phyloP scores from a whole-genome alignment of 2,797 vertebrate species.

The Onychomys leucogaster region DNA sequence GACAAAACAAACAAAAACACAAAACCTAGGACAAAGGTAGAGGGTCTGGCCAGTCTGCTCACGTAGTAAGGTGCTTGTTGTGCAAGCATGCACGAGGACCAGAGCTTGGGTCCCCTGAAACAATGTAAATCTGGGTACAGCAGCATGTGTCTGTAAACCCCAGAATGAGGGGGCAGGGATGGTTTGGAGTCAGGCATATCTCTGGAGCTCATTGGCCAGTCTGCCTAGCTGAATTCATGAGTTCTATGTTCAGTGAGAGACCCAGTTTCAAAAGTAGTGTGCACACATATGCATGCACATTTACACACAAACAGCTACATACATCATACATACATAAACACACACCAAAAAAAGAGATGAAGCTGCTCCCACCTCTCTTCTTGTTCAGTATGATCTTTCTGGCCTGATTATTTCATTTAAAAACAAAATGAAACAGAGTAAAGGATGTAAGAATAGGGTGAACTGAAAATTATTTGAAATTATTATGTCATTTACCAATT shows the following conservation, averaged over 20 bases:
- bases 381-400: background rate
- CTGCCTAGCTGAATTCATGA: background rate
- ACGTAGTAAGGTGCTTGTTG: background rate
- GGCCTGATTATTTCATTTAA: background rate
- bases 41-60: background rate
- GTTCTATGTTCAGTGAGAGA: background rate
- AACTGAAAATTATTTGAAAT: background rate
- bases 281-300: background rate
- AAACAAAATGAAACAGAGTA: background rate
- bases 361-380: background rate
- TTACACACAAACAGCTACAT: background rate
- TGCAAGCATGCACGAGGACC: background rate
- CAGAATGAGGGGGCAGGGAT: background rate
- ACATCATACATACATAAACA: background rate
- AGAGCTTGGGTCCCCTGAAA: background rate
- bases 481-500: background rate
- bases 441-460: background rate
- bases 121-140: background rate
- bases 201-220: background rate
- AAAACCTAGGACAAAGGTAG: background rate
- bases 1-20: background rate
- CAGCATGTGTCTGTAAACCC: background rate
- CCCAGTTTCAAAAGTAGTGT: background rate
- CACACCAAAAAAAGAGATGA: background rate
- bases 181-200: background rate